A percentile compares a stretch with the other conserved stretches of the same genome.
Evolutionary conservation across 2,797 vertebrate genomes (phyloP).

Genomic region (Centropyge bicolor): DNA sequence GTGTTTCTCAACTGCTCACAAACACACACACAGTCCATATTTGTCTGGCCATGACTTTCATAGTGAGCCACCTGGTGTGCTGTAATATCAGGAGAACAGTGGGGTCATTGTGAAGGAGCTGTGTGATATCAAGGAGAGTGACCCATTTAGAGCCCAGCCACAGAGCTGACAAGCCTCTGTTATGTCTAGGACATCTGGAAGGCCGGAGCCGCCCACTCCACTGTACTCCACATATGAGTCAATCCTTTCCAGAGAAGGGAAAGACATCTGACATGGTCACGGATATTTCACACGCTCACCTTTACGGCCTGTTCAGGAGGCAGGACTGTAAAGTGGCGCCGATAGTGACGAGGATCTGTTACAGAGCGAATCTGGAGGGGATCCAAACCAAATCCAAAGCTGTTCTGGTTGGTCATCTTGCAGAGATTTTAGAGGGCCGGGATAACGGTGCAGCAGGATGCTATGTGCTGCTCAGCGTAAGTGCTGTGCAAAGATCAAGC

Average conservation of each 20-base stretch:
- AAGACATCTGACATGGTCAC: conserved; percentile 53
- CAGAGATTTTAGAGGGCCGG: conserved; percentile 47
- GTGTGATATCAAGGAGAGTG: conserved; percentile 84
- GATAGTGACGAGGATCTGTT: conserved; percentile 55
- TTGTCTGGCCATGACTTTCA: conserved; percentile 77
- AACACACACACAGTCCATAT: conserved; percentile 60
- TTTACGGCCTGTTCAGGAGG: conserved; percentile 39
- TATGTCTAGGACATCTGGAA: conserved; percentile 84
- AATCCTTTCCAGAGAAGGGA: conserved; percentile 39
- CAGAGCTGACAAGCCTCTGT: conserved; percentile 81
- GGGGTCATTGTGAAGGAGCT: conserved; percentile 83
- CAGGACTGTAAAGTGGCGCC: conserved; percentile 41
- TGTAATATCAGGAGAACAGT: conserved; percentile 85
- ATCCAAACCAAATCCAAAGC: conserved; percentile 60
- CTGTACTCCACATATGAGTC: conserved; percentile 49
- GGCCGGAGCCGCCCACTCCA: conserved; percentile 56
- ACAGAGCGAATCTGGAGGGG: conserved; percentile 54
- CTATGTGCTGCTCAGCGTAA: conserved; percentile 62
- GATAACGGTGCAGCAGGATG: conserved; percentile 28
- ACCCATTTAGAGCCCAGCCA: conserved; percentile 83
- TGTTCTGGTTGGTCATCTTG: conserved; percentile 54
- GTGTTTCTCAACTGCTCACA: conserved; percentile 48
- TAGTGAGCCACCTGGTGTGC: conserved; percentile 83
- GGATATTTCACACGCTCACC: conserved; percentile 65
- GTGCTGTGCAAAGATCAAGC: conserved; percentile 64